These are phyloP conservation scores for Penelope pileata DNA, from an alignment of 2,113 vertebrate species.

Conservation along the genomic window DNA sequence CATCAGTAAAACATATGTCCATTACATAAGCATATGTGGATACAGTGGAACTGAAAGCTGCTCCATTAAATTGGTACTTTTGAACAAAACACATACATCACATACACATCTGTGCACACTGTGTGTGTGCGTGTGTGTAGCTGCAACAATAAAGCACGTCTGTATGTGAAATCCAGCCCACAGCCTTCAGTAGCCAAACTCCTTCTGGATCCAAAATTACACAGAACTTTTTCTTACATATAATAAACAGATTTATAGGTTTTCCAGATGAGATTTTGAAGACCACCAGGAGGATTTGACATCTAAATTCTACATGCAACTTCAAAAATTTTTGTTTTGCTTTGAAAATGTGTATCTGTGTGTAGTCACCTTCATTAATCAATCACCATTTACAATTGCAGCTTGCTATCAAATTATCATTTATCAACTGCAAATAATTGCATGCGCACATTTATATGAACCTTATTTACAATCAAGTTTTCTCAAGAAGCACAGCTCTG, in stretches of 20 bases:
- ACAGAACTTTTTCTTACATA: neutral
- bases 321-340: neutral
- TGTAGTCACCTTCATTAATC: neutral
- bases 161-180: neutral
- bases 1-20: neutral
- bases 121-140: neutral
- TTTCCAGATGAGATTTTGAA: neutral
- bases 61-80: neutral
- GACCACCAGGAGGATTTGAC: neutral
- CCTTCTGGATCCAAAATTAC: neutral
- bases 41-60: neutral
- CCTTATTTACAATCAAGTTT: neutral
- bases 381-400: neutral
- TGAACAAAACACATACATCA: neutral
- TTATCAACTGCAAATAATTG: neutral
- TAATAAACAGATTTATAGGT: neutral
- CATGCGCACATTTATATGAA: neutral
- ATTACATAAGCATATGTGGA: neutral
- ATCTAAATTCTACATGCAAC: neutral
- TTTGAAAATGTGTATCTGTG: neutral
- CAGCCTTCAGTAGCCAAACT: neutral
- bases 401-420: neutral
- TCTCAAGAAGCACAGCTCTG: neutral
- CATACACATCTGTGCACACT: neutral
- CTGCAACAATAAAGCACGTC: neutral